Evolutionary conservation across 2,113 vertebrate species (phyloP).

Genomic region (Spea bombifrons): DNA sequence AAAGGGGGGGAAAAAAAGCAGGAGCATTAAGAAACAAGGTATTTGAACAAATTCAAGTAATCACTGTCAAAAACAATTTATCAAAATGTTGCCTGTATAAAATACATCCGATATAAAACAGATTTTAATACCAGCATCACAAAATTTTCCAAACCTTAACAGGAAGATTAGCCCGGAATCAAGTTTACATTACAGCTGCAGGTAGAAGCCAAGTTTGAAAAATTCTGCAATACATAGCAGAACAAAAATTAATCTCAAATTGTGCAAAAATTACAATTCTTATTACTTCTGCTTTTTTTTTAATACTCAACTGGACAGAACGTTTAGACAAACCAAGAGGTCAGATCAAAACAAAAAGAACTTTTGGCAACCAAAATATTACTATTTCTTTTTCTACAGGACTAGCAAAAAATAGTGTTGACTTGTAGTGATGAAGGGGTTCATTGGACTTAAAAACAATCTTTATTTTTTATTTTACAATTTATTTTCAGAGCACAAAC

Average conservation of each 20-base stretch:
- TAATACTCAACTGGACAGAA: background rate
- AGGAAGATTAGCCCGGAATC: too few relatives aligned
- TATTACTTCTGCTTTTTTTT: slow-evolving; percentile 20
- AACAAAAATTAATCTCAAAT: background rate
- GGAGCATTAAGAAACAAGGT: too few relatives aligned
- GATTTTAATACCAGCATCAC: too few relatives aligned
- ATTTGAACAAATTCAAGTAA: too few relatives aligned
- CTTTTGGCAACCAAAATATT: slow-evolving; percentile 15
- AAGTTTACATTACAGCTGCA: too few relatives aligned
- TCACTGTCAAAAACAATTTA: too few relatives aligned
- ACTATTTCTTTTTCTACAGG: slow-evolving; percentile 6
- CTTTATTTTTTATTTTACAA: slow-evolving; percentile 7
- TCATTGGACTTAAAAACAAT: background rate
- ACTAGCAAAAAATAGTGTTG: background rate
- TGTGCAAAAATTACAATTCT: background rate
- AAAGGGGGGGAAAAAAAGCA: too few relatives aligned
- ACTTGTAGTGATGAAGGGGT: slow-evolving; percentile 35
- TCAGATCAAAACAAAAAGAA: background rate
- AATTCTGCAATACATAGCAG: background rate
- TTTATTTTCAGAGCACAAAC: slow-evolving; percentile 1
- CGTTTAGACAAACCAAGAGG: background rate
- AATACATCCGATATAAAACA: too few relatives aligned
- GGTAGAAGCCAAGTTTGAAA: too few relatives aligned
- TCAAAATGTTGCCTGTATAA: too few relatives aligned
- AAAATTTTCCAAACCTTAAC: too few relatives aligned